Base-by-base conservation (phyloP, 2,797 vertebrate genomes). In the Apogon hyalosoma region DNA sequence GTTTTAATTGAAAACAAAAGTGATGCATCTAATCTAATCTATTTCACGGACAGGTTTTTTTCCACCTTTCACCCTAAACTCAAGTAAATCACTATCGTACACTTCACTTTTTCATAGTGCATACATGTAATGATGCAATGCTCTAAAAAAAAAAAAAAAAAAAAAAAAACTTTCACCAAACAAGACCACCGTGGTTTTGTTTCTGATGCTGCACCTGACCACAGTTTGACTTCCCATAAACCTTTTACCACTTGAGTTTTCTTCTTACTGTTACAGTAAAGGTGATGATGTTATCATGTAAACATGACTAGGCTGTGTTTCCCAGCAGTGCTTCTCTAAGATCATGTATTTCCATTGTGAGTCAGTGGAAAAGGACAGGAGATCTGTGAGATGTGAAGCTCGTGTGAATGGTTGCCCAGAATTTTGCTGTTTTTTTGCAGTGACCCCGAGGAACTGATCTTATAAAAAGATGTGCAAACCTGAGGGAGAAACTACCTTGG, bases 1-100 rank as follows among this genome's bases (percentile, higher is more conserved):
- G 12, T 75, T 74, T 73, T 55, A 69, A 57, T 18, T 31, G 33
- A 46, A 73, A 71, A 52, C 39, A 47, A 48, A 80, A 57, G 50
- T 31, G 5, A 66, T 48, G 38, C 18, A 36, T 70, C 16, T 69
- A 46, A 63, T 64, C 67, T 51, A 28, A 61, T 31, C 5, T 31
- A 31, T 31, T 31, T 31, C 28, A 28, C 3, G 31, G 45, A 47
- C 47, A 56, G 0, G 31, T 47, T 77, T 55, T 40, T 19, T 69
- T 54, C 19, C 47, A 38, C 46, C 60, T 74, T 70, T 72, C 46
- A 40, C 45, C 55, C 60, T 43, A 28, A 69, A 72, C 74, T 53
- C 56, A 43, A 33, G n/a, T 58, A 39, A 11, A 59, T 67, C 38
- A 19, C 11, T 58, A 33, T 57, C 24, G 40, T 16, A 13, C 19